Base-by-base conservation (phyloP, 64 coral and sea anemone genomes). In the Actinia equina region DNA sequence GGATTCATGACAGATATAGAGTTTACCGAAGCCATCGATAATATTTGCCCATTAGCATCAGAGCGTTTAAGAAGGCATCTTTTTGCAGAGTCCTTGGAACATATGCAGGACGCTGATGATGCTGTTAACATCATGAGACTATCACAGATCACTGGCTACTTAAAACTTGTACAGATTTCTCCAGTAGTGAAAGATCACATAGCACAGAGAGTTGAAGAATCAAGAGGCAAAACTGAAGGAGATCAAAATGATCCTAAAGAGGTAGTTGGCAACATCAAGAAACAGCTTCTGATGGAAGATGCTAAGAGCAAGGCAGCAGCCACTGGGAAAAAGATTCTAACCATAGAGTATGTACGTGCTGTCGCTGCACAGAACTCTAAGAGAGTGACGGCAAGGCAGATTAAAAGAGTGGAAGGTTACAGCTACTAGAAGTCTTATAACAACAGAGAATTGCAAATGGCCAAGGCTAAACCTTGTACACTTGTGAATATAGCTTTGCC, bases 1-100 rank as follows among this genome's bases (percentile, higher is more conserved):
- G 97, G 97, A 74, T 92, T 93, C 56, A 99, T 99, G 97, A 99
- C 97, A 43, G 97, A 99, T 55, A 95, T 99, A 52, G 97, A 90
- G 82, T 99, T 95, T 83, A 78, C 93, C 25, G 97, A 99, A 83
- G 93, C 97, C 20, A 93, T 99, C 76, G 97, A 95, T 17, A 95
- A 99, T 64, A 95, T 99, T 59, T 99, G 90, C 51, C 97, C 97
- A 80, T 70, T 99, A 20, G 91, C 93, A 43, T 99, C 97, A 42
- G 93, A 99, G 85, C 88, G 88, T 17, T 82, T 95, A 83, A 74
- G 93, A 58, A 79, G 91, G 42, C 91, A 91, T 30, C 70, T 99
- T 51, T 99, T 95, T 92, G 82, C 86, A 10, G 93, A 95, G 77
- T 95, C 97, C 82, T 79, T 79, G 45, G 93, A 92, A 20, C 90